Base-by-base conservation (phyloP, 2,888 invertebrate species). In the Tolmerus cingulatus region DNA sequence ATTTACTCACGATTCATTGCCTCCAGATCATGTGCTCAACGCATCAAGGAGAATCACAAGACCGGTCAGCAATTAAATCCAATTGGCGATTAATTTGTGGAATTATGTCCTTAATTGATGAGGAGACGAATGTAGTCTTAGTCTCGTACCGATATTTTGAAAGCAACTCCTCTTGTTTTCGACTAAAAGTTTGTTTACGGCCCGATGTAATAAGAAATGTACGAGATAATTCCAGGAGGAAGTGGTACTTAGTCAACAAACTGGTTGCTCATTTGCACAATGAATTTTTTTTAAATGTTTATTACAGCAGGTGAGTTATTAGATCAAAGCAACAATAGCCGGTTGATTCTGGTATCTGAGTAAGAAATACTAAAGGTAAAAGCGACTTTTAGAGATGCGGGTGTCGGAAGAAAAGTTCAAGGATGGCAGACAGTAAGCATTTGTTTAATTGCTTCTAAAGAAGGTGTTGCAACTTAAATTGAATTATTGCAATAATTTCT, bases 1-100 rank as follows among this genome's bases (percentile, higher is more conserved):
- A 34, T 37, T 37, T 76, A 37, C 76, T 37, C 76, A 34, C 76
- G 23, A 19, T 66, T 23, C 66, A 66, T 66, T 27, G 66, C 66
- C 27, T 66, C 66, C 27, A 66, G 66, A 66, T 66, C 66, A 23
- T 27, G 66, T 76, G 76, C 16, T 37, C n/a, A 34, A 34, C 76
- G 19, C 76, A 76, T 76, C 76, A 76, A 76, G 76, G 37, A 14
- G 16, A 76, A 76, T 76, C 76, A 76, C 76, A 37, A 76, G 76
- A 76, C 37, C 37, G 66, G 66, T 19, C 12, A 27, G 34, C 76
- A 76, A 76, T 76, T 76, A 76, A 76, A 37, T 76, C 37, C 76
- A 76, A 76, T 76, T 76, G 37, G 76, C 76, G 16, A 76, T 37
- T 37, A 76, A 76, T 76, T 76, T 34, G 9, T 76, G 19, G 76